Evolutionary conservation across 2,888 invertebrate genomes (phyloP).

Genomic region (Tethea ocularis): DNA sequence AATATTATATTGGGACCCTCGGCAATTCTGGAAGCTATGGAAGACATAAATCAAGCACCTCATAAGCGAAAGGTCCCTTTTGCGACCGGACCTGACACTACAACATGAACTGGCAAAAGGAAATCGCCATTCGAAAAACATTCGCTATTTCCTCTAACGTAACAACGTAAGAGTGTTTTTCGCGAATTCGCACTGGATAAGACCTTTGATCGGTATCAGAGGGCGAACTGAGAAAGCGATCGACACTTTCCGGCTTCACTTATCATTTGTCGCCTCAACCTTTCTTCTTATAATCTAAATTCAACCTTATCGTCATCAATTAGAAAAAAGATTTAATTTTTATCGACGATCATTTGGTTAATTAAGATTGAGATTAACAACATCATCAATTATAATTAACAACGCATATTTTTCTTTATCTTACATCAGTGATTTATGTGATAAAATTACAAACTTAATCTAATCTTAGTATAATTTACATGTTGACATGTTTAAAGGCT

Average conservation of each 20-base stretch:
- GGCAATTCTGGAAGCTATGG: slow-evolving; percentile 50
- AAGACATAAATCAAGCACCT: slow-evolving; percentile 65
- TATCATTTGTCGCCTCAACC: slow-evolving; percentile 56
- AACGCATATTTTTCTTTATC: slow-evolving; percentile 37
- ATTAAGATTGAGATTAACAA: slow-evolving; percentile 12
- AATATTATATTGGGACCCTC: slow-evolving; percentile 56
- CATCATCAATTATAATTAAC: slow-evolving; percentile 39
- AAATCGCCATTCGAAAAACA: slow-evolving; percentile 62
- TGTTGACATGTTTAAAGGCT: slow-evolving; percentile 42
- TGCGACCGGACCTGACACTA: slow-evolving; percentile 59
- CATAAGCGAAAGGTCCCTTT: slow-evolving; percentile 60
- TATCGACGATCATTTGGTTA: neutral
- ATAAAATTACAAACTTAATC: neutral
- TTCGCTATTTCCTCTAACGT: slow-evolving; percentile 51
- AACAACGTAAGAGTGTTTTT: slow-evolving; percentile 57
- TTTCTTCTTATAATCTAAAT: slow-evolving; percentile 34
- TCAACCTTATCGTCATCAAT: slow-evolving; percentile 46
- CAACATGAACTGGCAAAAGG: slow-evolving; percentile 60
- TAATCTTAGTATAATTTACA: neutral
- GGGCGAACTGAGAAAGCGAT: slow-evolving; percentile 69
- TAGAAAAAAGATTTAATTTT: slow-evolving; percentile 16
- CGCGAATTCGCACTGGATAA: slow-evolving; percentile 55
- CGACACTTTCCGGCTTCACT: slow-evolving; percentile 65
- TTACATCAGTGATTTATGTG: slow-evolving; percentile 21
- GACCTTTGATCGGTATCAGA: slow-evolving; percentile 71